phyloP scores from a whole-genome alignment of 2,113 vertebrate species.

The Calonectris borealis region DNA sequence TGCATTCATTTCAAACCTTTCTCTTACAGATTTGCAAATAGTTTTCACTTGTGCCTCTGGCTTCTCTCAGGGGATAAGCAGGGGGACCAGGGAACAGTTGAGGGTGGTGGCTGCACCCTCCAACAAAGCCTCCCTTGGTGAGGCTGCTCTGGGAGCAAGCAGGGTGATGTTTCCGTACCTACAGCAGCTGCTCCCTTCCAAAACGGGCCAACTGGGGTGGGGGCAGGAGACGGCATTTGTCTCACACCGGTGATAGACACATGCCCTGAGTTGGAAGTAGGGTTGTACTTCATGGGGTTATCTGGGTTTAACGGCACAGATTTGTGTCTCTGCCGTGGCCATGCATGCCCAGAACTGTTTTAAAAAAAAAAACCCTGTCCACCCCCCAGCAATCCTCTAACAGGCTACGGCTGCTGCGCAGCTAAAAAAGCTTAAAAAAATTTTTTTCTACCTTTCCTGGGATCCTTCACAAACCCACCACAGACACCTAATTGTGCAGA shows the following conservation, averaged over 20 bases:
- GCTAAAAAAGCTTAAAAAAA: not conserved
- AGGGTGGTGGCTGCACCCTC: no score
- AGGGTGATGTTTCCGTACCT: not conserved
- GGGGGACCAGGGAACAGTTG: not conserved
- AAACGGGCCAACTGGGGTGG: no score
- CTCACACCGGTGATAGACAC: not conserved
- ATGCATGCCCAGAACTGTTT: not conserved
- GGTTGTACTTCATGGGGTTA: not conserved
- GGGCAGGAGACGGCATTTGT: not conserved
- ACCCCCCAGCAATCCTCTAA: not conserved
- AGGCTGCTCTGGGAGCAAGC: not conserved
- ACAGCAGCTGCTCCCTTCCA: not conserved
- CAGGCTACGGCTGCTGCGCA: not conserved
- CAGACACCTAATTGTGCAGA: not conserved
- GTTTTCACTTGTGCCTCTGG: not conserved
- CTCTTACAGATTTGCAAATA: fast-evolving
- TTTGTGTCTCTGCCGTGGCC: fast-evolving
- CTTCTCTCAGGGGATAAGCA: fast-evolving
- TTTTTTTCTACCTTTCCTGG: not conserved
- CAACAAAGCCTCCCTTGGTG: fast-evolving
- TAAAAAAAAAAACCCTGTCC: not conserved
- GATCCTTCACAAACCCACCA: not conserved
- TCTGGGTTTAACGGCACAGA: not conserved
- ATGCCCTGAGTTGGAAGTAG: not conserved
- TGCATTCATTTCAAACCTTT: not conserved